Conservation (phyloP, 2,888 invertebrate species). For the Tridacna gigas region DNA sequence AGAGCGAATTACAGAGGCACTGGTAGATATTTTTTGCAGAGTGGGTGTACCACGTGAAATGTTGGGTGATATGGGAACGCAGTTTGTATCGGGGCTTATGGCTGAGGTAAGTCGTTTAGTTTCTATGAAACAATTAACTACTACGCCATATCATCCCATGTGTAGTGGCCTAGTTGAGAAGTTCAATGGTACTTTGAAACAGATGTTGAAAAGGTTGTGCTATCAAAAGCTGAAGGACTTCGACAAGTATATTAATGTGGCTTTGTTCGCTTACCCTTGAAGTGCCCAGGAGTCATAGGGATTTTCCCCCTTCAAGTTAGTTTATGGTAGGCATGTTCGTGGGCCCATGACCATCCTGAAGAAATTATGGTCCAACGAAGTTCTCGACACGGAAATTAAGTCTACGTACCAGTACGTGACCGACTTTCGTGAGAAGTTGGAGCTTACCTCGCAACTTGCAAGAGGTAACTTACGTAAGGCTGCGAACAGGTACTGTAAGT, state of each 20-base stretch:
- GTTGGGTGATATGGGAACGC: background rate
- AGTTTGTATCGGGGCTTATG: background rate
- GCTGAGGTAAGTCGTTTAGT: background rate
- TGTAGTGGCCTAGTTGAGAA: background rate
- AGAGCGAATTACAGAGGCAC: no score
- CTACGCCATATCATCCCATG: background rate
- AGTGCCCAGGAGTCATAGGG: background rate
- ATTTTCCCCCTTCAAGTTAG: background rate
- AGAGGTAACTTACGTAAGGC: constrained; percentile 18
- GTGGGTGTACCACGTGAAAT: background rate
- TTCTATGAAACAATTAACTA: background rate
- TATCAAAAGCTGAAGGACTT: no score
- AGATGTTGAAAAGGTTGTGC: background rate
- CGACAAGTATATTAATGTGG: no score
- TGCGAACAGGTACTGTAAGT: constrained; percentile 29
- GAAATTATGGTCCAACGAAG: background rate
- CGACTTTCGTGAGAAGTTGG: constrained; percentile 57
- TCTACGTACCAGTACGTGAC: constrained; percentile 22
- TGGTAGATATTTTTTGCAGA: background rate
- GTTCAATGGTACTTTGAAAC: background rate
- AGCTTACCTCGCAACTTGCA: constrained; percentile 42
- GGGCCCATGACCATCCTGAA: background rate
- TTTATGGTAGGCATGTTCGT: background rate
- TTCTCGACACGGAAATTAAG: background rate
- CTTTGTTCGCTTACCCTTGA: no score